Evolutionary conservation across 2,113 vertebrate species (phyloP), one percentile per base, ranked within the genome.

Genomic region (Platanista minor): DNA sequence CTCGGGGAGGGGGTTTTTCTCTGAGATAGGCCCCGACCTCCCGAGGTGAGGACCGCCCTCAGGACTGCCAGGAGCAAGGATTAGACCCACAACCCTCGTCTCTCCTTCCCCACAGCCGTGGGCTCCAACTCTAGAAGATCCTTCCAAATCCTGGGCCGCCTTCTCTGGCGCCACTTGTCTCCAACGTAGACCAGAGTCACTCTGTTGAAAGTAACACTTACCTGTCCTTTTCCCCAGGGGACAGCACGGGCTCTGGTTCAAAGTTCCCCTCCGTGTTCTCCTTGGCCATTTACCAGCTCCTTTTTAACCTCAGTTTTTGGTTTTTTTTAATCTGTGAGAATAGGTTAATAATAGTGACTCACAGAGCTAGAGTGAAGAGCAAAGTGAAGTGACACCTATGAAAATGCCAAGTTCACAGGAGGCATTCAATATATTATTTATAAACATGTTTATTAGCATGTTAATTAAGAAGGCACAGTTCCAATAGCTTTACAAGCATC

Each of bases 401-500:
- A 61, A 93, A 93, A 92, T 41, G 49, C 39, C 67, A 84, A 10
- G 85, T 31, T 84, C 91, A 80, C 36, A 69, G 69, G 12, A 75
- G 77, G 23, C 33, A 91, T 31, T 95, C 5, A 25, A 66, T 85
- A 88, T 94, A 90, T 69, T 81, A 95, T 83, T 84, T 90, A 87
- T 71, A 64, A 91, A 80, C 62, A 71, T 18, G 21, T 71, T 90
- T 69, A 59, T 46, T 92, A 39, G 72, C 67, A 69, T 20, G 36
- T 92, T 83, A 72, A 80, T 69, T 66, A 86, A 93, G 84, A 94
- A 84, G 82, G 52, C 31, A 89, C 3, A 52, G 2, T 59, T 87
- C 52, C 54, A 96, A 72, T 31, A 75, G 43, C 31, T 91, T 94
- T 71, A 90, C n/a, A 90, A 88, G 25, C 72, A 87, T 59, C 78